A percentile compares a stretch with the other conserved stretches of the same genome.
Conservation (phyloP, 2,113 vertebrate genomes). For the Xenopus tropicalis region DNA sequence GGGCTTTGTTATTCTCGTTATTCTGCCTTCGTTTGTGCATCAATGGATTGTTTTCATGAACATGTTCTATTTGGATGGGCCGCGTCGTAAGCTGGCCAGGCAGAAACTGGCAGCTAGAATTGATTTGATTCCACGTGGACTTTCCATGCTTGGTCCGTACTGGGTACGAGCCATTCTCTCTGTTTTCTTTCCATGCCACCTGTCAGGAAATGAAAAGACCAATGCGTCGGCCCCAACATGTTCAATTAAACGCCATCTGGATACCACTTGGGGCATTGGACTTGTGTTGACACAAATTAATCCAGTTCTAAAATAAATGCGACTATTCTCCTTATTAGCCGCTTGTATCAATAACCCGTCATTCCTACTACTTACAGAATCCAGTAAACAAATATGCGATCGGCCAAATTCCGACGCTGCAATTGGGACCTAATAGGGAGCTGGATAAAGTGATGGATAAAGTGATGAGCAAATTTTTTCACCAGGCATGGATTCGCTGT, state of each 20-base stretch:
- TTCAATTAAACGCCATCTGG: conserved; percentile 27
- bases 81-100: background rate
- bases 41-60: background rate
- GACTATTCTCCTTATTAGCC: too few relatives aligned
- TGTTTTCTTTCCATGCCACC: conserved; percentile 9
- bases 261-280: conserved; percentile 11
- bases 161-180: conserved; percentile 8
- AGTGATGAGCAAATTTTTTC: too few relatives aligned
- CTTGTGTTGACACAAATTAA: background rate
- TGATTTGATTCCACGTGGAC: conserved; percentile 6
- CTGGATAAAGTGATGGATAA: too few relatives aligned
- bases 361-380: too few relatives aligned
- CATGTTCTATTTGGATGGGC: background rate
- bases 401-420: too few relatives aligned
- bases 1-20: too few relatives aligned
- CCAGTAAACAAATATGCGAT: too few relatives aligned
- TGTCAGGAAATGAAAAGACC: conserved; percentile 27
- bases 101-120: background rate
- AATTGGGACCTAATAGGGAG: too few relatives aligned
- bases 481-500: too few relatives aligned
- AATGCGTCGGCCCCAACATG: conserved; percentile 4
- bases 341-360: too few relatives aligned
- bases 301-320: background rate
- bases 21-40: background rate
- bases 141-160: conserved; percentile 25